Percentiles rank a stretch among this genome's conserved stretches.
phyloP scores from a whole-genome alignment of 1,140 invertebrate genomes.

The Eufriesea mexicana region DNA sequence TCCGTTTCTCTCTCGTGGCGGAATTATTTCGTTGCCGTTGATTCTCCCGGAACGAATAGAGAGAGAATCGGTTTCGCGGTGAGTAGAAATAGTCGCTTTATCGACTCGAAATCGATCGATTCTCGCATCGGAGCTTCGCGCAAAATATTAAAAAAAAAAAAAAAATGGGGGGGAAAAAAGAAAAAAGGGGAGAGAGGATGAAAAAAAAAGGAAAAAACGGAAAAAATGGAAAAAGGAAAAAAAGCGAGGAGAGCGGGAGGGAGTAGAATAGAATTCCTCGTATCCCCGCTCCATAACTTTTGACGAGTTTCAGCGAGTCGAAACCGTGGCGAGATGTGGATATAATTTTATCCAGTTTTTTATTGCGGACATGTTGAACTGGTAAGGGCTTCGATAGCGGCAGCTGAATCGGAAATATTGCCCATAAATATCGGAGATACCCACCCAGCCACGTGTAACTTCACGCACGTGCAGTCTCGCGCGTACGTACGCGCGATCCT shows the following conservation, averaged over 20 bases:
- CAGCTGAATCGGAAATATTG: slow-evolving; percentile 82
- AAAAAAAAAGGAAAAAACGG: not conserved
- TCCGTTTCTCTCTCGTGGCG: not conserved
- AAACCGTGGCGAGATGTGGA: slow-evolving; percentile 78
- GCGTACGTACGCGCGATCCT: slow-evolving; percentile 31
- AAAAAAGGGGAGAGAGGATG: not conserved
- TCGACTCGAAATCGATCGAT: slow-evolving; percentile 66
- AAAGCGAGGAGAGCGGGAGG: slow-evolving; percentile 19
- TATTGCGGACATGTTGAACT: slow-evolving; percentile 82
- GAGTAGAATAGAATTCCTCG: slow-evolving; percentile 68
- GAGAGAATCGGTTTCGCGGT: slow-evolving; percentile 53
- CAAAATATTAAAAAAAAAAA: slow-evolving; percentile 68
- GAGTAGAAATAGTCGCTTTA: slow-evolving; percentile 60
- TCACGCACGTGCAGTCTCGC: slow-evolving; percentile 63
- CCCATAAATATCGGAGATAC: slow-evolving; percentile 82
- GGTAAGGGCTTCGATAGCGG: slow-evolving; percentile 81
- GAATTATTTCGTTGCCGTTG: slow-evolving; percentile 33
- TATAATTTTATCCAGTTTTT: slow-evolving; percentile 82
- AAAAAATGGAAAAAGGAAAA: slow-evolving; percentile 1
- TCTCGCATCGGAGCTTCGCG: slow-evolving; percentile 55
- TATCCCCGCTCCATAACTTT: slow-evolving; percentile 76
- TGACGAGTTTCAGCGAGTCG: slow-evolving; percentile 77
- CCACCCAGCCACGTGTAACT: slow-evolving; percentile 65
- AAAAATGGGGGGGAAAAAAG: slow-evolving; percentile 34
- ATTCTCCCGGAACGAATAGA: slow-evolving; percentile 13